Percentiles rank a stretch among this genome's conserved stretches.
These are phyloP conservation scores for Lordiphosa stackelbergi DNA, from an alignment of 1,140 invertebrate genomes.

Conservation along the genomic window DNA sequence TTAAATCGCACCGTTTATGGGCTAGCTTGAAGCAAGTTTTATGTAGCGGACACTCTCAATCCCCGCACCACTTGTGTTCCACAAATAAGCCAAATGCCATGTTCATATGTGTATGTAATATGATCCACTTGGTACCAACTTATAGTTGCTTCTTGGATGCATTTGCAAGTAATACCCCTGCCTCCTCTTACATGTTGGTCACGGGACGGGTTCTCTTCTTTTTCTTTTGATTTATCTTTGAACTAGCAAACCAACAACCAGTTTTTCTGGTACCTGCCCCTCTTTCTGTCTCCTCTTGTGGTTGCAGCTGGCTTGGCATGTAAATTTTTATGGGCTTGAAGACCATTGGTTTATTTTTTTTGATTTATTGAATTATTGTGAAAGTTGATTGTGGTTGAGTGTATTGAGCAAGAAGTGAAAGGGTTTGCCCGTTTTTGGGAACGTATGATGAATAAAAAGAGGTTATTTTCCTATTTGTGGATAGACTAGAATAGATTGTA, in stretches of 20 bases:
- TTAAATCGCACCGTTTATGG: slow-evolving; percentile 15
- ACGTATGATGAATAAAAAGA: too few species aligned
- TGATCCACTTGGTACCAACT: slow-evolving; percentile 7
- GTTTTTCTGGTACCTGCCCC: too few species aligned
- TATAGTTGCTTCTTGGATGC: slow-evolving; percentile 7
- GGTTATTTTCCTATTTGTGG: too few species aligned
- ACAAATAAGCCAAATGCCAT: background rate
- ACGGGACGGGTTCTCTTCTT: background rate
- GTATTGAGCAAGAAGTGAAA: slow-evolving; percentile 12
- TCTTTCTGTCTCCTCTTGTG: slow-evolving; percentile 1
- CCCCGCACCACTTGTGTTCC: background rate
- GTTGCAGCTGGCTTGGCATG: slow-evolving; percentile 9
- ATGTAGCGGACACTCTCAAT: background rate
- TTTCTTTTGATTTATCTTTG: slow-evolving; percentile 3
- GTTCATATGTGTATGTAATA: background rate
- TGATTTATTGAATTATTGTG: slow-evolving; percentile 4
- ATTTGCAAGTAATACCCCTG: background rate
- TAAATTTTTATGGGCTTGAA: slow-evolving; percentile 6
- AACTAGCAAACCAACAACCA: too few species aligned
- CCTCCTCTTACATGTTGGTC: slow-evolving; percentile 2
- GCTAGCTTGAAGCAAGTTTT: slow-evolving; percentile 1
- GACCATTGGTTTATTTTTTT: slow-evolving; percentile 12
- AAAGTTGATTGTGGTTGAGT: slow-evolving; percentile 8
- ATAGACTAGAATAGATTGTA: too few species aligned
- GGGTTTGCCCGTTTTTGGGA: slow-evolving; percentile 6